Conservation (phyloP, 2,888 invertebrate species). For the Magallana nippona region DNA sequence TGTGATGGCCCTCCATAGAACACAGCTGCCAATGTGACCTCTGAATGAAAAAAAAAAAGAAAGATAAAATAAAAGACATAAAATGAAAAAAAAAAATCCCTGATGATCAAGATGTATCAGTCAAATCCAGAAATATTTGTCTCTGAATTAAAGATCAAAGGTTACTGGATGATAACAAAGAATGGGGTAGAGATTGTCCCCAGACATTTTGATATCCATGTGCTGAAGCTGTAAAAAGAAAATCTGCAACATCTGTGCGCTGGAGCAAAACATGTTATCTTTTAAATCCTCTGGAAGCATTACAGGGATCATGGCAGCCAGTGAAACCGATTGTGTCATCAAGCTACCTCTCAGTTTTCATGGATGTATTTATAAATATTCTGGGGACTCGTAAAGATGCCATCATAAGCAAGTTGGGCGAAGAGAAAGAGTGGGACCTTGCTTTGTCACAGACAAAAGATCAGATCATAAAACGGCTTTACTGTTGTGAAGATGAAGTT, state of each 20-base stretch:
- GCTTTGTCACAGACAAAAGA: conserved; percentile 8
- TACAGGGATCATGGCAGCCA: not conserved
- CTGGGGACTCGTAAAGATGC: conserved; percentile 5
- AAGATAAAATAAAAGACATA: no score
- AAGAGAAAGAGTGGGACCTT: not conserved
- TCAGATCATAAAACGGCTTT: conserved; percentile 5
- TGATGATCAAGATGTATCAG: not conserved
- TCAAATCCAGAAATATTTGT: not conserved
- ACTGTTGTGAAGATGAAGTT: not conserved
- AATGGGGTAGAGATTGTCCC: not conserved
- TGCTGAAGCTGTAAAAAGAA: not conserved
- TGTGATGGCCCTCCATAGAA: no score
- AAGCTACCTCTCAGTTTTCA: not conserved
- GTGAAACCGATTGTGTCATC: not conserved
- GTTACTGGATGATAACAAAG: not conserved
- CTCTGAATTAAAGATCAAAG: not conserved
- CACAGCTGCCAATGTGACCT: no score
- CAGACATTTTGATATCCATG: conserved; percentile 2
- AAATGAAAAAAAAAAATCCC: not conserved
- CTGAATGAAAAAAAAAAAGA: no score
- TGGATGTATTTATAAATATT: conserved; percentile 6
- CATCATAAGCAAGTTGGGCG: conserved; percentile 10
- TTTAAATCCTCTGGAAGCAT: not conserved
- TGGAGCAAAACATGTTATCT: not conserved
- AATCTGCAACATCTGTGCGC: not conserved